Percentiles rank a stretch among this genome's conserved stretches.
Conservation (phyloP, 2,113 vertebrate genomes). For the Catharus bicknelli region DNA sequence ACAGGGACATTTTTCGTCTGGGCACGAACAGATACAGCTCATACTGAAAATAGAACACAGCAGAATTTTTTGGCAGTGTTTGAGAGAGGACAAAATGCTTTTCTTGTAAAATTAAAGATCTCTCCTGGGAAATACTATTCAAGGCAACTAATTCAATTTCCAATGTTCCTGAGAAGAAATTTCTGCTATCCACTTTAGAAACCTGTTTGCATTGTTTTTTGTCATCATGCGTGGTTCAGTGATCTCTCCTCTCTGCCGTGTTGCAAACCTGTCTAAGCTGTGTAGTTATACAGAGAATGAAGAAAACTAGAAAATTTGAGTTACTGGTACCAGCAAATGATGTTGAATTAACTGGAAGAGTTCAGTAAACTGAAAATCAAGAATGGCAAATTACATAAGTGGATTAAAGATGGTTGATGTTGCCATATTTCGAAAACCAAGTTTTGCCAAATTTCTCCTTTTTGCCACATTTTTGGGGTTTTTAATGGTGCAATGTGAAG, state of each 20-base stretch:
- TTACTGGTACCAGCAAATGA: neutral
- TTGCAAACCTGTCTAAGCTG: neutral
- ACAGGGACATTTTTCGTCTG: neutral
- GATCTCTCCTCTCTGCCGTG: neutral
- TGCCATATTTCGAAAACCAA: neutral
- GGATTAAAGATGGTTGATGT: neutral
- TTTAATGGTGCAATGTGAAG: neutral
- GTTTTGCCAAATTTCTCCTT: neutral
- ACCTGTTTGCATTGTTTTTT: accelerated
- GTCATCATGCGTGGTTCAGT: neutral
- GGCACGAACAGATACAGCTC: neutral
- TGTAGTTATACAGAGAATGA: neutral
- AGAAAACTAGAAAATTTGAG: neutral
- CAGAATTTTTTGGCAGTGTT: neutral
- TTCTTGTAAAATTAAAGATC: neutral
- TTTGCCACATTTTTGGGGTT: accelerated
- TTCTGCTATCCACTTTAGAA: neutral
- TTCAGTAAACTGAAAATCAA: neutral
- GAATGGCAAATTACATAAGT: neutral
- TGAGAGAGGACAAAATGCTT: neutral
- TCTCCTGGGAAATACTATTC: neutral
- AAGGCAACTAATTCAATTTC: neutral
- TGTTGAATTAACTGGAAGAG: neutral
- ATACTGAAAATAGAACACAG: neutral
- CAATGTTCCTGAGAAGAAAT: neutral